phyloP scores from a whole-genome alignment of 2,113 vertebrate species.

The Puntigrus tetrazona region DNA sequence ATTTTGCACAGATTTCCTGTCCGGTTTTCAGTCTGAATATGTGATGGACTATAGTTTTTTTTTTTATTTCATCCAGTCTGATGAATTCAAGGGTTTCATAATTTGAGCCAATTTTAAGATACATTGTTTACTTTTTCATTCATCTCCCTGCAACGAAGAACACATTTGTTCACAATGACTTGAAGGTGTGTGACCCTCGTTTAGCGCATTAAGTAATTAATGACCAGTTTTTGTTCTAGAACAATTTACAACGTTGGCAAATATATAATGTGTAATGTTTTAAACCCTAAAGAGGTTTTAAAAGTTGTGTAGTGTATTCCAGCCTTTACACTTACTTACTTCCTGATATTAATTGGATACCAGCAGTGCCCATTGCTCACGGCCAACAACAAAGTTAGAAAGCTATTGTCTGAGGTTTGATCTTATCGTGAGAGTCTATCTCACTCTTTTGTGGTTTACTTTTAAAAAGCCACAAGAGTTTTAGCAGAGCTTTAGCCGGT shows the following conservation, averaged over 20 bases:
- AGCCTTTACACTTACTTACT: neutral
- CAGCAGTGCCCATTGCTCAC: neutral
- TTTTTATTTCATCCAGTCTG: neutral
- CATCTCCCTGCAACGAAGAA: neutral
- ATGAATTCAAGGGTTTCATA: neutral
- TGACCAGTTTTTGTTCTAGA: neutral
- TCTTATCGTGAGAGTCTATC: neutral
- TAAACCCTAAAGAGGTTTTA: neutral
- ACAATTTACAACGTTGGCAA: neutral
- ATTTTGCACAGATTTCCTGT: neutral
- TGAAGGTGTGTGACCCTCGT: neutral
- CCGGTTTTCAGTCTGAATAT: neutral
- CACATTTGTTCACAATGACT: neutral
- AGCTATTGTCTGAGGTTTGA: slow-evolving; percentile 2
- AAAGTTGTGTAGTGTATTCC: neutral
- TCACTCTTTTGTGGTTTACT: slow-evolving; percentile 27
- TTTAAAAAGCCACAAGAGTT: slow-evolving; percentile 38
- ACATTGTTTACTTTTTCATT: neutral
- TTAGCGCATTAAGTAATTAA: neutral
- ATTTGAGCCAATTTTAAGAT: neutral
- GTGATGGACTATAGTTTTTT: neutral
- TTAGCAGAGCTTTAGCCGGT: slow-evolving; percentile 26
- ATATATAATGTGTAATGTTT: neutral
- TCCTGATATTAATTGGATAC: neutral
- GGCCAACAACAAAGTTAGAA: neutral